These are phyloP conservation scores for Anoplolepis gracilipes DNA, from an alignment of 1,140 invertebrate species.

Conservation along the genomic window DNA sequence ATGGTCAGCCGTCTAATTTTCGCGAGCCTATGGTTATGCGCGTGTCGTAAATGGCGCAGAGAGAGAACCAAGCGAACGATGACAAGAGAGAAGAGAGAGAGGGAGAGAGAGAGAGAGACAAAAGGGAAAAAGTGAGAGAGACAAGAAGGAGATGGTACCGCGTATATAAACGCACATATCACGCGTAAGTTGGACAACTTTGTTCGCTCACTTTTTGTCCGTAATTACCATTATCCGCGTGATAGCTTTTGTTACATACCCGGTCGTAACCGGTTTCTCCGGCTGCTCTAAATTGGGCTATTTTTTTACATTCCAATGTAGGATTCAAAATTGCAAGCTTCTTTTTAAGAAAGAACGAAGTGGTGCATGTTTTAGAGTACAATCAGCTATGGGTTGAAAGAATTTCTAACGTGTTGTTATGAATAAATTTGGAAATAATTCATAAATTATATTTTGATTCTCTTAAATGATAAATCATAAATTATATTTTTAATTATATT, in stretches of 20 bases:
- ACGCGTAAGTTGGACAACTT: conserved; percentile 39
- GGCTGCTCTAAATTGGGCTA: background rate
- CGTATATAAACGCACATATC: conserved; percentile 21
- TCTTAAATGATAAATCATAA: too few relatives aligned
- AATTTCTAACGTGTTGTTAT: too few relatives aligned
- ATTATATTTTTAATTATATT: too few relatives aligned
- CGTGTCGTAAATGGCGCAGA: conserved; percentile 35
- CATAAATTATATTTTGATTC: too few relatives aligned
- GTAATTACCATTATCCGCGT: conserved; percentile 37
- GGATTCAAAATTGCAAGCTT: background rate
- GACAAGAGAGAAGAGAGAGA: background rate
- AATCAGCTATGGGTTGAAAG: background rate
- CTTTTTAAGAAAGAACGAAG: background rate
- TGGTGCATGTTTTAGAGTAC: background rate
- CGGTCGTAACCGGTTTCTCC: background rate
- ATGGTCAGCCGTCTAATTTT: conserved; percentile 35
- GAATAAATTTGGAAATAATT: too few relatives aligned
- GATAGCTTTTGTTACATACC: conserved; percentile 12
- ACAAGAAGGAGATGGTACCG: background rate
- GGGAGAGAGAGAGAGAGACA: background rate
- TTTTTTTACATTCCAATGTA: background rate
- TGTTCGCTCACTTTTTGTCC: conserved; percentile 23
- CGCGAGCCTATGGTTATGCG: conserved; percentile 45
- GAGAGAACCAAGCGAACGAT: background rate
- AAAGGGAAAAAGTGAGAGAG: background rate